Percentiles rank a stretch among this genome's conserved stretches.
Conservation (phyloP, 2,797 vertebrate genomes). For the Lacerta bilineata region DNA sequence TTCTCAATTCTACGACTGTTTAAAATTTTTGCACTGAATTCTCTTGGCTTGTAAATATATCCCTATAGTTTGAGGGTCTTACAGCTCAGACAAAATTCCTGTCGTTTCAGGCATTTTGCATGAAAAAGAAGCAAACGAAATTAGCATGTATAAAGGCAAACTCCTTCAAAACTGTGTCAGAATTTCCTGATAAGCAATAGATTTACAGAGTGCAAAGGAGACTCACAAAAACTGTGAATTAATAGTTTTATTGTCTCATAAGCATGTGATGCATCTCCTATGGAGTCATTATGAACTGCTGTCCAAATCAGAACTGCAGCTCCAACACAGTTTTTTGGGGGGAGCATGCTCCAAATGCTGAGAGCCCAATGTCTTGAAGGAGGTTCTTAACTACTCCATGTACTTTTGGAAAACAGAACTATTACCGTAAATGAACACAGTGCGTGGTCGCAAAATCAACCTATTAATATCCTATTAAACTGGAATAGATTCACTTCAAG, state of each 20-base stretch:
- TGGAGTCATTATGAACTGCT: neutral
- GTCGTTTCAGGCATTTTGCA: neutral
- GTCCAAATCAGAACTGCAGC: neutral
- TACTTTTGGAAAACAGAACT: slow-evolving; percentile 80
- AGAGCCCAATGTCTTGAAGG: slow-evolving; percentile 60
- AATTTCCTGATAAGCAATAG: neutral
- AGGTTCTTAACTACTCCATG: slow-evolving; percentile 66
- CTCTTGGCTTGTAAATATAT: neutral
- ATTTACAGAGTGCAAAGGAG: slow-evolving; percentile 1
- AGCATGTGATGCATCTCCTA: neutral
- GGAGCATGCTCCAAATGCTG: slow-evolving; percentile 39
- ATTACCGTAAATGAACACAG: slow-evolving; percentile 83
- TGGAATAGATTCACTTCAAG: slow-evolving; percentile 76
- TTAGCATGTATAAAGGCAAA: neutral
- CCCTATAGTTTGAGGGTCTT: neutral
- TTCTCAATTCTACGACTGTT: neutral
- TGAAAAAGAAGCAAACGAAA: neutral
- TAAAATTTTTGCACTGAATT: neutral
- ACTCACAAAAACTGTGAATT: slow-evolving; percentile 18
- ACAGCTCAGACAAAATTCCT: neutral
- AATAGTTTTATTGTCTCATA: slow-evolving; percentile 12
- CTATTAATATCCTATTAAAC: slow-evolving; percentile 74
- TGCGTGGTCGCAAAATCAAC: slow-evolving; percentile 82
- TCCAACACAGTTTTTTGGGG: neutral
- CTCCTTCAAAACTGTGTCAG: neutral